These are phyloP conservation scores for Oreortyx pictus DNA, from an alignment of 2,797 vertebrate species.

Conservation along the genomic window DNA sequence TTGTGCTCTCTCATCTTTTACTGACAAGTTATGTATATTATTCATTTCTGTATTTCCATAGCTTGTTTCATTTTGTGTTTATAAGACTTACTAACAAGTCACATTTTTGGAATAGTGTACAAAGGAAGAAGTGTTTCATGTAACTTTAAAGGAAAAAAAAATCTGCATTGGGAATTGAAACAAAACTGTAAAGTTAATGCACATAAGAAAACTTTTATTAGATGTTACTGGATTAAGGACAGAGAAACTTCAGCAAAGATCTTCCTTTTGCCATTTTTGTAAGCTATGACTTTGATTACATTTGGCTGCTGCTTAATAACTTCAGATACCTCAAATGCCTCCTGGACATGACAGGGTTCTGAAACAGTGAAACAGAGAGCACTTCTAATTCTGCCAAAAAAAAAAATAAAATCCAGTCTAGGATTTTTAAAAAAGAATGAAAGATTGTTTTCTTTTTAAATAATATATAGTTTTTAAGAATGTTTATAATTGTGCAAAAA, in stretches of 20 bases:
- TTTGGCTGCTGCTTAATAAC: conserved; percentile 69
- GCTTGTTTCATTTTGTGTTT: not conserved
- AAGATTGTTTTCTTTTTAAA: not conserved
- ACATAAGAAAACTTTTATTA: not conserved
- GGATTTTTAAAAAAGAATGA: not conserved
- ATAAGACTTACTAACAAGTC: not conserved
- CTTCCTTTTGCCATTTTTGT: conserved; percentile 69
- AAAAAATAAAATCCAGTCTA: not conserved
- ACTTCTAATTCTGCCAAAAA: conserved; percentile 34
- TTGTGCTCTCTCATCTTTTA: not conserved
- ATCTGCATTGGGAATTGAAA: not conserved
- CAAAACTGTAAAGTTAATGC: not conserved
- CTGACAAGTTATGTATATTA: not conserved
- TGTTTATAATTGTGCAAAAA: not conserved
- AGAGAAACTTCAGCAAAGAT: conserved; percentile 61
- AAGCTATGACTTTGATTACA: conserved; percentile 70
- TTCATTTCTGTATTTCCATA: not conserved
- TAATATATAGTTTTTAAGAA: not conserved
- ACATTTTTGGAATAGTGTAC: not conserved
- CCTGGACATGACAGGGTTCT: conserved; percentile 35
- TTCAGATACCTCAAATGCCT: conserved; percentile 10
- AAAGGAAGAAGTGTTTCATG: not conserved
- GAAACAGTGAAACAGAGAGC: conserved; percentile 39
- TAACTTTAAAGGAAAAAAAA: not conserved
- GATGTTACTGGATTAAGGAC: conserved; percentile 60